Conservation (phyloP, 2,888 invertebrate genomes). For the Apotomis betuletana region DNA sequence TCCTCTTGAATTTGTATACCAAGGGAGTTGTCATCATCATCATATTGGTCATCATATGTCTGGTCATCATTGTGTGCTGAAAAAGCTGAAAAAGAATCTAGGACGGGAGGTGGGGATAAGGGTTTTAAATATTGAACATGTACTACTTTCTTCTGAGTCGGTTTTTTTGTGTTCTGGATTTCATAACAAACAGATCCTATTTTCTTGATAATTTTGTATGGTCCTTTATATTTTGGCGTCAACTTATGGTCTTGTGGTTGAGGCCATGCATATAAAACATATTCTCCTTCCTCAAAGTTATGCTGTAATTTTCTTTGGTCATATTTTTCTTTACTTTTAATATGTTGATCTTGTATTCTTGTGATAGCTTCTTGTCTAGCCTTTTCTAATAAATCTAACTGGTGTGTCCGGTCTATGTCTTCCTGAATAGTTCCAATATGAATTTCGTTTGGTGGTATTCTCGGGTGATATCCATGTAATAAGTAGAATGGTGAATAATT, state of each 20-base stretch:
- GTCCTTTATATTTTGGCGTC: background rate
- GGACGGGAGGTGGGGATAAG: background rate
- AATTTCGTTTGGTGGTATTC: too few species aligned
- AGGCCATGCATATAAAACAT: background rate
- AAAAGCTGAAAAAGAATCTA: slow-evolving; percentile 3
- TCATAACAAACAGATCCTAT: slow-evolving; percentile 13
- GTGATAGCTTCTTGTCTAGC: too few species aligned
- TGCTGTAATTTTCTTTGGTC: too few species aligned
- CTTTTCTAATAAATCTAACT: too few species aligned
- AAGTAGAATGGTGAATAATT: too few species aligned
- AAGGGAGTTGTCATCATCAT: background rate
- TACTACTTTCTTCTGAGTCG: slow-evolving; percentile 2
- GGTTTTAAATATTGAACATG: slow-evolving; percentile 11
- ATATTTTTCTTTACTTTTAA: too few species aligned
- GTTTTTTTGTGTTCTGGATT: slow-evolving; percentile 1
- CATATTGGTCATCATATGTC: background rate
- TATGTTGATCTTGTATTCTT: too few species aligned
- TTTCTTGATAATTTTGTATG: background rate
- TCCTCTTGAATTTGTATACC: background rate
- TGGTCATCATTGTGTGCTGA: background rate
- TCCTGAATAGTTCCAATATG: too few species aligned
- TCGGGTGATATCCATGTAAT: too few species aligned
- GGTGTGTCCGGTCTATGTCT: too few species aligned
- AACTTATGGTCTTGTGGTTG: background rate
- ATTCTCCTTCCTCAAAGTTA: background rate